Evolutionary conservation across 2,113 vertebrate species (phyloP).

Genomic region (Papio anubis): DNA sequence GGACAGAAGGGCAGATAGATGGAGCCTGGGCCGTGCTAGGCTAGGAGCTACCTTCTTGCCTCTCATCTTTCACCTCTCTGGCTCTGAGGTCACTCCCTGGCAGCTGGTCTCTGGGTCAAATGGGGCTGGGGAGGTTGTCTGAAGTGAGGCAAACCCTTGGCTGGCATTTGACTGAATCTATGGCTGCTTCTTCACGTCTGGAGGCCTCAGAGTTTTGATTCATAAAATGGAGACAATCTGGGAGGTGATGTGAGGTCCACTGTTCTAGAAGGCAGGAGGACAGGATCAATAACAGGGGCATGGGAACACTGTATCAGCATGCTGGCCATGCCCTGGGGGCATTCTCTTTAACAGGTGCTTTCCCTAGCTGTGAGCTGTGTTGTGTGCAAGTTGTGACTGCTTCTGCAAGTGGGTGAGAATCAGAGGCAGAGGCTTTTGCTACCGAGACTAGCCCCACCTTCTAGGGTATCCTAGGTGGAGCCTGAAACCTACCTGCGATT

Average conservation of each 20-base stretch:
- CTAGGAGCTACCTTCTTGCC: background rate
- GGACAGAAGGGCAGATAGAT: background rate
- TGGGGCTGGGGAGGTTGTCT: background rate
- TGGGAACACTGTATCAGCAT: background rate
- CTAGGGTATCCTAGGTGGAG: background rate
- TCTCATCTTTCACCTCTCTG: background rate
- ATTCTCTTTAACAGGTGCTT: background rate
- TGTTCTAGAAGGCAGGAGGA: slow-evolving; percentile 18
- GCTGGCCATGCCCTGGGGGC: background rate
- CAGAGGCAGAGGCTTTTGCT: background rate
- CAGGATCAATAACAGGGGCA: background rate
- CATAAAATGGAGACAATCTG: background rate
- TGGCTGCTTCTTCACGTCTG: background rate
- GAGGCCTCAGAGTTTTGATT: slow-evolving; percentile 11
- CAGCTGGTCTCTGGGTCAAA: background rate
- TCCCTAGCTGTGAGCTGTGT: background rate
- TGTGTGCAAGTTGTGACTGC: background rate
- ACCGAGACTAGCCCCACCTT: background rate
- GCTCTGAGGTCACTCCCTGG: background rate
- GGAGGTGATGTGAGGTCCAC: background rate
- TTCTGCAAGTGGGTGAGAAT: background rate
- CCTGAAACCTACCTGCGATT: background rate
- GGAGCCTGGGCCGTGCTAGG: background rate
- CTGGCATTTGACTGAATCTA: background rate
- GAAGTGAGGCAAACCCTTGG: background rate